Base-by-base conservation (phyloP, 2,888 invertebrate genomes). In the Acanthosepion lycidas region DNA sequence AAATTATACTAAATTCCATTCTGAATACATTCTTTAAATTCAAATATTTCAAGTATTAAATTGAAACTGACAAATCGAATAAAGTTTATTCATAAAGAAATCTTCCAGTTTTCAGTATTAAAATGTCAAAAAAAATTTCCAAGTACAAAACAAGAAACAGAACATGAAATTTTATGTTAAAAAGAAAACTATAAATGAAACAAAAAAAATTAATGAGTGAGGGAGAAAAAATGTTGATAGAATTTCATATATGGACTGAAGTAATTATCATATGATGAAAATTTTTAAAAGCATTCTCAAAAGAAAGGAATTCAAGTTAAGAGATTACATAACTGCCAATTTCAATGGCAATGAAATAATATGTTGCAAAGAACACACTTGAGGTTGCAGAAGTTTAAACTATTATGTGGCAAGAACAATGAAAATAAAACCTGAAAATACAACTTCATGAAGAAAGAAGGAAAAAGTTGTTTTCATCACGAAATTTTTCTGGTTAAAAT, bases 291-390 rank as follows among this genome's bases (percentile, higher is more conserved):
- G 78, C 9, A n/a, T 12, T 78, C n/a, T n/a, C n/a, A 78, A 33
- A 78, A 78, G 78, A 78, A 78, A n/a, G 78, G n/a, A 78, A 78
- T 78, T 78, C 78, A n/a, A 78, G 78, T 78, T n/a, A 78, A 78
- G n/a, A 33, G 78, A 78, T 78, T 78, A 15, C 33, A 78, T 78
- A n/a, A 78, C 78, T n/a, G 18, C 12, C n/a, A 78, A 78, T 59
- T n/a, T 78, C 78, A 78, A 78, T 78, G n/a, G n/a, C 78, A 78
- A 78, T 78, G 78, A 78, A 78, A 78, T 78, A 78, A n/a, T 78
- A 78, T n/a, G 0, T 78, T 78, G n/a, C n/a, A 78, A 78, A n/a
- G 78, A 33, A 33, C 15, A 78, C n/a, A 78, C 78, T 78, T 78
- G 15, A 78, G 78, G 78, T 78, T 78, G 33, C 20, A 78, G 33